Base-by-base conservation (phyloP, 1,140 invertebrate genomes). In the Cecropterus lyciades region DNA sequence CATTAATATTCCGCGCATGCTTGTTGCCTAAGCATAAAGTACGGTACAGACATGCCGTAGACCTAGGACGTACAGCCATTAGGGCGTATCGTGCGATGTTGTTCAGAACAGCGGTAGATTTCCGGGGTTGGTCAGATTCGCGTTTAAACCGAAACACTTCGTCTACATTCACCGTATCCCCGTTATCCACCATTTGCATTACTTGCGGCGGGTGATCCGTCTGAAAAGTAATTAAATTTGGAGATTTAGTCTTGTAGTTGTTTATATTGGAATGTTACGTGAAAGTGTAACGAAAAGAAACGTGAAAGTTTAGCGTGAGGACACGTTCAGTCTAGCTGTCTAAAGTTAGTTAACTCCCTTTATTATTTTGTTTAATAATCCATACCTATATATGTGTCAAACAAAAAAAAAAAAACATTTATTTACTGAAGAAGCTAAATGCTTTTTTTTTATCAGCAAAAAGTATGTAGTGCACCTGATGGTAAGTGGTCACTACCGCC, bases 21-120 rank as follows among this genome's bases (percentile, higher is more conserved):
- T 87, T 94, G 77, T 96, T 96, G 30, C 95, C 94, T 40, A 95
- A 87, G 75, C 95, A 96, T 0, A 96, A 82, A 6, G 87, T 84
- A 64, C 93, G 91, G 17, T 94, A 92, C n/a, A 96, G 79, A 76
- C 95, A 96, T 30, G 93, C 57, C 81, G 52, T 84, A 13, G 79
- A 93, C 74, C 33, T 92, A 76, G 62, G 94, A 59, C 67, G 93
- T 66, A 70, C 87, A 75, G 65, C 93, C 91, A 85, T 95, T 92
- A 75, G 94, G 82, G 51, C 95, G 93, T 70, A 91, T 48, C 92
- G 84, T 42, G 93, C 88, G 7, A 95, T 87, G 6, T 93, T 83
- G 69, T 95, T 94, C 17, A 95, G 93, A 4, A 94, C 69, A 6
- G 74, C 69, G 3, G 88, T 45, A 11, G 73, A 69, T 52, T 48